Evolutionary conservation across 2,113 vertebrate species (phyloP).

Genomic region (Cygnus buccinator): DNA sequence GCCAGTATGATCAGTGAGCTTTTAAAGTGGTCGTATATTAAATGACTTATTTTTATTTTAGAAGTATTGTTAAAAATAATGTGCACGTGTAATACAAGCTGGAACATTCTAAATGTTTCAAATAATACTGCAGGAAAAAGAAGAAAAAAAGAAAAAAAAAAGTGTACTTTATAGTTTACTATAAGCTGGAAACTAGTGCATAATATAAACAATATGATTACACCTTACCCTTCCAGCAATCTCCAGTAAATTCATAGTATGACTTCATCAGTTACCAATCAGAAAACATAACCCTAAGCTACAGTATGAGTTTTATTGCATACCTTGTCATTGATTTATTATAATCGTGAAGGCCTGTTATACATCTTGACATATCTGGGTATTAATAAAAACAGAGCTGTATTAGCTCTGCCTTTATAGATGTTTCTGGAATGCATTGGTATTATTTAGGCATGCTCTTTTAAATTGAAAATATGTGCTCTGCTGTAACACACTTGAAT

Average conservation of each 20-base stretch:
- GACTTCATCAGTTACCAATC: not conserved
- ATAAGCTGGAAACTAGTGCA: not conserved
- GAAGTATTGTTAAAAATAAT: not conserved
- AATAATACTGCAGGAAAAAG: not conserved
- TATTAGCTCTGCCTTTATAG: conserved; percentile 16
- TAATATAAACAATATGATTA: conserved; percentile 42
- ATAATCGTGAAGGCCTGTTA: conserved; percentile 20
- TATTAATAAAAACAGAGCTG: conserved; percentile 10
- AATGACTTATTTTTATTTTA: not conserved
- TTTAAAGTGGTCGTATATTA: not conserved
- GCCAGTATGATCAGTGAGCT: not conserved
- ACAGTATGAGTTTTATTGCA: not conserved
- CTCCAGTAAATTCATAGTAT: not conserved
- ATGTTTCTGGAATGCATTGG: conserved; percentile 18
- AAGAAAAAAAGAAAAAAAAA: not conserved
- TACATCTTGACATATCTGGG: not conserved
- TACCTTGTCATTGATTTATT: not conserved
- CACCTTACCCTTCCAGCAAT: not conserved
- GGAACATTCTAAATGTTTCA: not conserved
- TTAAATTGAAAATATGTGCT: not conserved
- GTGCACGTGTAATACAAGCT: not conserved
- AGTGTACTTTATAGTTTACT: not conserved
- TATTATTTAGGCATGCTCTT: not conserved
- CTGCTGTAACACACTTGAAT: not conserved
- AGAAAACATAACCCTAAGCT: not conserved